Base-by-base conservation (phyloP, 2,113 vertebrate genomes). In the Oplegnathus fasciatus region DNA sequence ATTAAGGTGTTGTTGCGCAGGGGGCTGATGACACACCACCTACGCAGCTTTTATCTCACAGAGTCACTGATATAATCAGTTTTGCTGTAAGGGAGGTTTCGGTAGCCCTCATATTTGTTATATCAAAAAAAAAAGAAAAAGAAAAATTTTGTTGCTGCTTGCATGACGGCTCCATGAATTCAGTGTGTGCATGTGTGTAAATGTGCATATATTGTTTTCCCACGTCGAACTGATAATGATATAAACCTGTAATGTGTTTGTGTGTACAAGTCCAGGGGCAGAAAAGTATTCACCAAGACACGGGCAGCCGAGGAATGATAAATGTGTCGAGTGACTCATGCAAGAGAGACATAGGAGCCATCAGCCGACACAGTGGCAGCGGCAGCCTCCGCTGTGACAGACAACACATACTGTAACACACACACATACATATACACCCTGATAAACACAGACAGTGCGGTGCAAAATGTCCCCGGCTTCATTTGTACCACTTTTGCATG, bases 311-410 rank as follows among this genome's bases (percentile, higher is more conserved):
- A 81, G 66, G 78, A 90, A 82, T 83, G 80, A 83, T 80, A 88
- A 86, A 93, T 82, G 84, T 83, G 85, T 79, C 3, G 85, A 79
- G 80, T 93, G 92, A 93, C 90, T 94, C 93, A 92, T 88, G 54
- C 69, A 37, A 60, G 74, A 88, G n/a, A 79, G 82, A 89, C 80
- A 87, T 58, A 75, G 70, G 52, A 84, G 85, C 85, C 72, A 76
- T 86, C 85, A 88, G 79, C 62, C n/a, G 67, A 82, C 80, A 81
- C 77, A 40, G 84, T 57, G 72, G 80, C 60, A 81, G 80, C 60
- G 64, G 72, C 79, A 82, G 84, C 55, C 64, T 70, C 44, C 26
- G 48, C 76, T 52, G 83, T 83, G 82, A 80, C 86, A 87, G 88
- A 91, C 79, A 77, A 90, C 75, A 83, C 86, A 83, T 40, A 86